Base-by-base conservation (phyloP, 2,888 invertebrate species). In the Dryobotodes eremita region DNA sequence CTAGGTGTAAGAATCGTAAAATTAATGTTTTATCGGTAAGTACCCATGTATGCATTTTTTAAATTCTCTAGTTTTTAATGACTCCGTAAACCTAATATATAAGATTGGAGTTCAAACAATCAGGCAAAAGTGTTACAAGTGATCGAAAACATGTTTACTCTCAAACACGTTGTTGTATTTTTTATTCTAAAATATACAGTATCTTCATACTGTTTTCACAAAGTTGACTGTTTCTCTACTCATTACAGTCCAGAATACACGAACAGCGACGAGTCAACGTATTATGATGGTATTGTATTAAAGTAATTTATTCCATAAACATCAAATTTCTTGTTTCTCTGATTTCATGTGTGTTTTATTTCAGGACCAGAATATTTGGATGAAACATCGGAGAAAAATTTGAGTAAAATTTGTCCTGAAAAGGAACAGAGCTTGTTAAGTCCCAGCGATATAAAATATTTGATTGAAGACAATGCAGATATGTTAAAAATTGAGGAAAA, bases 391-490 rank as follows among this genome's bases (percentile, higher is more conserved):
- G 15, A n/a, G 5, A 15, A n/a, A n/a, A 2, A 31, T 17, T 55
- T 2, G 1, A 1, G 31, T 7, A 50, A 23, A 61, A 46, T 3
- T 36, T 87, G 86, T 66, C 76, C 72, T 61, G 46, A 42, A 11
- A 23, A 77, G 61, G 88, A 88, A 8, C 76, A 90, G 0, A 86
- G 88, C n/a, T 23, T 64, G 5, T 23, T 86, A 64, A 88, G 79
- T 65, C 8, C 80, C 75, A 79, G 85, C 17, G 94, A 94, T 77
- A 77, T 94, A 65, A 77, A 75, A 74, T 66, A 59, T 6, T 85
- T 92, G n/a, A 90, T 93, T 71, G 78, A 90, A n/a, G 78, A 86
- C n/a, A 66, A 90, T 7, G 78, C 80, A 50, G 62, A 78, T 11
- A 48, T 82, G 62, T 72, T 86, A 26, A 77, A 89, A 5, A 79